phyloP scores from a whole-genome alignment of 2,888 invertebrate species.

The Troides aeacus region DNA sequence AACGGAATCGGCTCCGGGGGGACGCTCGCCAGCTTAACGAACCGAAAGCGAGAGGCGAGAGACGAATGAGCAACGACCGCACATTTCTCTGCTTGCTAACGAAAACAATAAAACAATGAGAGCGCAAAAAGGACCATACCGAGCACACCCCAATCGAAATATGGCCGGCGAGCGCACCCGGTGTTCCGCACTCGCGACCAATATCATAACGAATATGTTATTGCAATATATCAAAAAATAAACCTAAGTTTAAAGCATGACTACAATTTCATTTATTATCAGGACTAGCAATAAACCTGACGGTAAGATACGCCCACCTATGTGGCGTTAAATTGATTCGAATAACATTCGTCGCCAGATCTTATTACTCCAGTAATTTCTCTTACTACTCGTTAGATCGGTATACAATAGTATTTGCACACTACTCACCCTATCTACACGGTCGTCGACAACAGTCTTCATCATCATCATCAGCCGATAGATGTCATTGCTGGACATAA shows the following conservation, averaged over 20 bases:
- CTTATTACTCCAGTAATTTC: no score
- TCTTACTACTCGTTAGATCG: no score
- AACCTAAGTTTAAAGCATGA: background rate
- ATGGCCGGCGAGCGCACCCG: slow-evolving; percentile 60
- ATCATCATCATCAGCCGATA: no score
- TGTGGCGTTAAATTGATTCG: no score
- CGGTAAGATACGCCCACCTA: no score
- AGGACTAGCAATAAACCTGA: no score
- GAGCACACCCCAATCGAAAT: slow-evolving; percentile 54
- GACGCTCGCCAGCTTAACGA: slow-evolving; percentile 47
- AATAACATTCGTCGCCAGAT: no score
- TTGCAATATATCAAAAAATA: background rate
- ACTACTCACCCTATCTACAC: no score
- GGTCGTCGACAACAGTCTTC: no score
- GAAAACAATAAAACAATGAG: slow-evolving; percentile 72
- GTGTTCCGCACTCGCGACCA: slow-evolving; percentile 33
- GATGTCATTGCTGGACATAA: no score
- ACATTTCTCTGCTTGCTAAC: slow-evolving; percentile 65
- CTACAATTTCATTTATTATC: background rate
- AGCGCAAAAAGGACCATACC: slow-evolving; percentile 68
- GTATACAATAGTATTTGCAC: no score
- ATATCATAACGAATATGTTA: background rate
- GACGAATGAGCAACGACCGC: slow-evolving; percentile 65
- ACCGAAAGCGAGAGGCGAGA: slow-evolving; percentile 40
- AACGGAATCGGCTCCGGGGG: slow-evolving; percentile 48